phyloP scores from a whole-genome alignment of 2,888 invertebrate genomes.

The Eupithecia abbreviata region DNA sequence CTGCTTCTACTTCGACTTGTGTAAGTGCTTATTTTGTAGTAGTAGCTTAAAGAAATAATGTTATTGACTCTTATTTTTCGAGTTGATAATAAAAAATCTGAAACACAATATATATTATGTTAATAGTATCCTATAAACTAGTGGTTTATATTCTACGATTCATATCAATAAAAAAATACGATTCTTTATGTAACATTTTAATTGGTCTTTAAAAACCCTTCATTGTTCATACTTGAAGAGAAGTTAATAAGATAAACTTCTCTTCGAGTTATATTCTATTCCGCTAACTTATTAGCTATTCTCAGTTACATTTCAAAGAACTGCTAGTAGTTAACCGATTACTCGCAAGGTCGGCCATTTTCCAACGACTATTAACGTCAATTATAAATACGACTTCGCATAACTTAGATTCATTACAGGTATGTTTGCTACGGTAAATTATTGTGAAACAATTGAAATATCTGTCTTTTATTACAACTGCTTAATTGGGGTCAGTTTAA shows the following conservation, averaged over 20 bases:
- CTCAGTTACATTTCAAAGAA: not conserved
- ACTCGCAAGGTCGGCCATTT: not conserved
- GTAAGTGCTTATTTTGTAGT: too few species aligned
- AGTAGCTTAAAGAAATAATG: too few species aligned
- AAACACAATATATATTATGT: not conserved
- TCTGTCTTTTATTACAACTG: not conserved
- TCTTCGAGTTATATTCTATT: not conserved
- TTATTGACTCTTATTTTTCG: not conserved
- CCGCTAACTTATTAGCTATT: not conserved
- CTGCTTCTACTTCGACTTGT: too few species aligned
- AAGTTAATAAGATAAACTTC: not conserved
- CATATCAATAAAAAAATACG: not conserved
- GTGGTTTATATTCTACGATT: not conserved
- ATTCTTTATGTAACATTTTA: not conserved
- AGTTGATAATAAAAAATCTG: not conserved
- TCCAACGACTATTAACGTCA: constrained; percentile 5
- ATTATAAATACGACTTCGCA: not conserved
- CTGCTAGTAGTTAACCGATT: not conserved
- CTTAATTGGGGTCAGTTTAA: constrained; percentile 14
- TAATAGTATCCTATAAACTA: not conserved
- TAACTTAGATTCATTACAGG: constrained; percentile 2
- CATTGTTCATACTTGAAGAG: not conserved
- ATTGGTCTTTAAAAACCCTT: not conserved
- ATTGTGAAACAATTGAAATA: not conserved
- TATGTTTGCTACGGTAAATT: not conserved